These are phyloP conservation scores for Pseudoips prasinana DNA, from an alignment of 2,888 invertebrate species.

Conservation along the genomic window DNA sequence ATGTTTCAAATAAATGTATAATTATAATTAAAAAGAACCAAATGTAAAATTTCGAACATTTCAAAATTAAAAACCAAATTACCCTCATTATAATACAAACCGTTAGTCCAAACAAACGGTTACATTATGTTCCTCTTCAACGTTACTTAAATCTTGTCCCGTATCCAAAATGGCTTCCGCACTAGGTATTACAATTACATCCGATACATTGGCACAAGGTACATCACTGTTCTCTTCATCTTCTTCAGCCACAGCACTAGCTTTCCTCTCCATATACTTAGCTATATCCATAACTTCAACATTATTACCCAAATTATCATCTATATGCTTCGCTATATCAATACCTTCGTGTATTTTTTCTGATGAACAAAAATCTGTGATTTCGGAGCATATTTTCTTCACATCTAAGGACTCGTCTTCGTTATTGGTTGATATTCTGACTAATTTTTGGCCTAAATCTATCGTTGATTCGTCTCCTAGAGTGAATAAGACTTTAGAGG, in stretches of 20 bases:
- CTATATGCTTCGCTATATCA: constrained; percentile 48
- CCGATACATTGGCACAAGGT: constrained; percentile 57
- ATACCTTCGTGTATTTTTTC: constrained; percentile 44
- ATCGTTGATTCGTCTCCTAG: constrained; percentile 51
- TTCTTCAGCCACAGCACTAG: no score
- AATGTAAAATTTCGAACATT: background rate
- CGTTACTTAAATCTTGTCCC: constrained; percentile 37
- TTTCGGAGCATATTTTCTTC: constrained; percentile 63
- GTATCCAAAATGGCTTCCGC: constrained; percentile 68
- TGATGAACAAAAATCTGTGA: constrained; percentile 54
- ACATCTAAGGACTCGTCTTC: constrained; percentile 55
- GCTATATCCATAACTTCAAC: constrained; percentile 29
- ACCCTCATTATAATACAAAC: background rate
- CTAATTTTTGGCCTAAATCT: constrained; percentile 46
- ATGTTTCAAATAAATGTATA: no score
- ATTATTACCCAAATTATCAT: constrained; percentile 4
- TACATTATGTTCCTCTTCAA: constrained; percentile 6
- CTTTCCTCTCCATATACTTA: constrained; percentile 35
- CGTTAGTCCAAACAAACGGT: background rate
- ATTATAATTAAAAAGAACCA: no score
- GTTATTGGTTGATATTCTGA: constrained; percentile 66
- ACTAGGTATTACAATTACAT: constrained; percentile 69
- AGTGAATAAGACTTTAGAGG: constrained; percentile 58
- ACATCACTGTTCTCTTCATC: constrained; percentile 42
- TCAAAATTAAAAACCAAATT: background rate